Conservation (phyloP, 1,140 invertebrate genomes). For the Zaprionus gabonicus region DNA sequence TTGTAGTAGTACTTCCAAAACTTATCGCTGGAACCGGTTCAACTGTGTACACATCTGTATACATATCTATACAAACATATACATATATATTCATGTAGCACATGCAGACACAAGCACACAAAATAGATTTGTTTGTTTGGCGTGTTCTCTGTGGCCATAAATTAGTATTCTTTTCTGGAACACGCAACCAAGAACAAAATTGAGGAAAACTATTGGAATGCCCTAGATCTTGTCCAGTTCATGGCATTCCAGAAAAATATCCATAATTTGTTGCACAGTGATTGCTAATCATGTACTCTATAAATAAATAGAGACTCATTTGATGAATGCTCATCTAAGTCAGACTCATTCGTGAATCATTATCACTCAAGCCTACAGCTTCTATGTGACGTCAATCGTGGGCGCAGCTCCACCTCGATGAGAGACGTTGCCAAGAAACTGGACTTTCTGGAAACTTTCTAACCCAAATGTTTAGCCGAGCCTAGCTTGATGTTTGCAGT, state of each 20-base stretch:
- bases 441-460: constrained; percentile 37
- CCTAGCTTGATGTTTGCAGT: neutral
- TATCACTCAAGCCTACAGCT: constrained; percentile 1
- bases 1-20: constrained; percentile 35
- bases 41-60: constrained; percentile 26
- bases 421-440: constrained; percentile 14
- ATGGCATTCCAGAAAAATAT: constrained; percentile 11
- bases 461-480: constrained; percentile 27
- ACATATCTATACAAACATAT: neutral
- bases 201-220: constrained; percentile 26
- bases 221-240: constrained; percentile 1
- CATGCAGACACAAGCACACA: neutral
- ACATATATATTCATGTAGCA: neutral
- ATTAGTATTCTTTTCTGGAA: constrained; percentile 33
- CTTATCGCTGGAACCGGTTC: constrained; percentile 58
- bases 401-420: neutral
- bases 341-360: constrained; percentile 40
- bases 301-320: constrained; percentile 34
- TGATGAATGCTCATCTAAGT: constrained; percentile 18
- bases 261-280: neutral
- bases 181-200: constrained; percentile 16
- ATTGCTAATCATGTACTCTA: constrained; percentile 15
- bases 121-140: constrained; percentile 25
- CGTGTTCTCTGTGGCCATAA: constrained; percentile 22
- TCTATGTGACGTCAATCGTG: constrained; percentile 36